Evolutionary conservation across 1,140 invertebrate genomes (phyloP), one percentile per base, ranked within the genome.

Genomic region (Nylanderia fulva): DNA sequence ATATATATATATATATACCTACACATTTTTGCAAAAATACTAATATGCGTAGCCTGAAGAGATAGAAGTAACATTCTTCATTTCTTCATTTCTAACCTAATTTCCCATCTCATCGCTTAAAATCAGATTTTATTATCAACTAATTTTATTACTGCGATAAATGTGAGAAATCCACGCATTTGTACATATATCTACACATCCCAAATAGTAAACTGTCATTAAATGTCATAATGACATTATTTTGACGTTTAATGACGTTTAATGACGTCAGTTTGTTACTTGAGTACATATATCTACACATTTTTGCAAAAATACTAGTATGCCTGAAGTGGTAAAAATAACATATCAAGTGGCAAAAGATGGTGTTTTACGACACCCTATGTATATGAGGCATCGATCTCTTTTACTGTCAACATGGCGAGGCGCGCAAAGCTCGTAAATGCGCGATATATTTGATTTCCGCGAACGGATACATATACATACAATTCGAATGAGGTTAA

Each of bases 321-420:
- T 21, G 18, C 27, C 4, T 8, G 27, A 29, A 24, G 0, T 7
- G 21, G 56, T 18, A 36, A 36, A 24, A 77, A 24, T 21, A 7
- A 77, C 54, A 27, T 1, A 27, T 7, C 3, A 27, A 9, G 18
- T 61, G 11, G 61, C 58, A 0, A 29, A 21, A 63, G 6, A 21
- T 21, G 13, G 33, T 33, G n/a, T 79, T 36, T 18, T 18, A 7
- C 33, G 21, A 39, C 60, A 11, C 42, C 15, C 42, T 2, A 9
- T n/a, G n/a, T n/a, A n/a, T 39, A 54, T 66, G 33, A 79, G 45
- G 52, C 33, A 79, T 79, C 33, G 76, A 79, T 79, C 48, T 79
- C 15, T 9, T 15, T 36, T 4, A n/a, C 13, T 36, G 60, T 68
- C 29, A 63, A 42, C 29, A 4, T 36, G 18, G 29, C 15, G 48